Conservation (phyloP, 2,888 invertebrate genomes). For the Dynastes tityus region DNA sequence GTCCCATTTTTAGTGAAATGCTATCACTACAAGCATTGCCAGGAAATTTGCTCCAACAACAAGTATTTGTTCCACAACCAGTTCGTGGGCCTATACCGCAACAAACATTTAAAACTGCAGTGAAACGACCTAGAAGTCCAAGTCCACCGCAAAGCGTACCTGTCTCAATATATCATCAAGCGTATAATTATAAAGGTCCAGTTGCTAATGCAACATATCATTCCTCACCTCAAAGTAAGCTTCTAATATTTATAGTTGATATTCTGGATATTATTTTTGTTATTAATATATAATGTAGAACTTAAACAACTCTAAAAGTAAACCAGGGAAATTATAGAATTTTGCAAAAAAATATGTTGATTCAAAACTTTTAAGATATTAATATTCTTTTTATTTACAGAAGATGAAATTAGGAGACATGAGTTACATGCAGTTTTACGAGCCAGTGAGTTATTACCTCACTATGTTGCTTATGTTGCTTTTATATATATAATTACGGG, state of each 20-base stretch:
- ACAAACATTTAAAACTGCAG: conserved; percentile 71
- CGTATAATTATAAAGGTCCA: conserved; percentile 73
- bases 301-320: too few species aligned
- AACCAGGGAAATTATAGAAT: too few species aligned
- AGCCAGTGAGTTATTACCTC: conserved; percentile 81
- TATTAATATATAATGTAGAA: too few species aligned
- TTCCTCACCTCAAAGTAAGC: conserved; percentile 75
- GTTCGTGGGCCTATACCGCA: conserved; percentile 63
- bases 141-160: conserved; percentile 77
- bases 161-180: conserved; percentile 71
- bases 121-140: conserved; percentile 80
- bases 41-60: conserved; percentile 75
- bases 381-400: conserved; percentile 68
- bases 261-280: neutral
- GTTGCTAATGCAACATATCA: conserved; percentile 76
- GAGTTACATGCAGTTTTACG: conserved; percentile 88
- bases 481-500: conserved; percentile 15
- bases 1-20: conserved; percentile 73
- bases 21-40: conserved; percentile 75
- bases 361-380: conserved; percentile 13
- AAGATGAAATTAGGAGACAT: conserved; percentile 86
- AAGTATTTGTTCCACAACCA: conserved; percentile 77
- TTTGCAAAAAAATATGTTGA: neutral
- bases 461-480: conserved; percentile 44
- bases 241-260: neutral